Conservation (phyloP, 1,140 invertebrate species). For the Drosophila watanabei region DNA sequence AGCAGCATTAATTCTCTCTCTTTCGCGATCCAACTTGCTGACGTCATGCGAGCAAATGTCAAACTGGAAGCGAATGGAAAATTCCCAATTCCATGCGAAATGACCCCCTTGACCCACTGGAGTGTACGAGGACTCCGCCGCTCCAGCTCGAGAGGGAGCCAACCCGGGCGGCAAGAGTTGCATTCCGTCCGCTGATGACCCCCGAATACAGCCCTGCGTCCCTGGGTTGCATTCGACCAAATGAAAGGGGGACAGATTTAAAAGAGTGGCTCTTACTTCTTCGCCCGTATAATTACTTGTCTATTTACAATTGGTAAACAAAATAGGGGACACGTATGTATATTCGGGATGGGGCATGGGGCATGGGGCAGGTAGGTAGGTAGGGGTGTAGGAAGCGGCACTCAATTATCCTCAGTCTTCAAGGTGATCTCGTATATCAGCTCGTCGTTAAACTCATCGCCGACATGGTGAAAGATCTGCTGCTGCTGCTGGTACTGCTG, state of each 20-base stretch:
- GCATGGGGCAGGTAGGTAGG: neutral
- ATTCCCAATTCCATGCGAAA: constrained; percentile 8
- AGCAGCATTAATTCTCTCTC: neutral
- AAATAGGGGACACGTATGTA: neutral
- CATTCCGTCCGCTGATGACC: constrained; percentile 20
- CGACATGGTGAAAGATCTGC: constrained; percentile 14
- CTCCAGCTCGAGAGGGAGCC: neutral
- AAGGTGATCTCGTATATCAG: constrained; percentile 75
- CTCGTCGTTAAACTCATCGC: constrained; percentile 52
- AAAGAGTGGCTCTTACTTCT: neutral
- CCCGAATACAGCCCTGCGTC: constrained; percentile 31
- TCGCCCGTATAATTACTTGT: neutral
- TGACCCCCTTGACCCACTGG: neutral
- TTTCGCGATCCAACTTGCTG: constrained; percentile 14
- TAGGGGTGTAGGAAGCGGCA: neutral
- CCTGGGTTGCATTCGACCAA: constrained; percentile 35
- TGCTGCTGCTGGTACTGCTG: constrained; percentile 22
- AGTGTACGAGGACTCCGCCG: too few relatives aligned
- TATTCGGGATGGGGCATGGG: neutral
- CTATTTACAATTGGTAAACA: constrained; percentile 18
- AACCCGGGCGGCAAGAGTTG: constrained; percentile 10
- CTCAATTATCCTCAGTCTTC: constrained; percentile 76
- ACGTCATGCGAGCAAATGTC: constrained; percentile 31
- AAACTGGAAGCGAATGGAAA: constrained; percentile 29
- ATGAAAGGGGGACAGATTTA: constrained; percentile 1